phyloP scores from a whole-genome alignment of 2,888 invertebrate species.

The Drosophila paramelanica region DNA sequence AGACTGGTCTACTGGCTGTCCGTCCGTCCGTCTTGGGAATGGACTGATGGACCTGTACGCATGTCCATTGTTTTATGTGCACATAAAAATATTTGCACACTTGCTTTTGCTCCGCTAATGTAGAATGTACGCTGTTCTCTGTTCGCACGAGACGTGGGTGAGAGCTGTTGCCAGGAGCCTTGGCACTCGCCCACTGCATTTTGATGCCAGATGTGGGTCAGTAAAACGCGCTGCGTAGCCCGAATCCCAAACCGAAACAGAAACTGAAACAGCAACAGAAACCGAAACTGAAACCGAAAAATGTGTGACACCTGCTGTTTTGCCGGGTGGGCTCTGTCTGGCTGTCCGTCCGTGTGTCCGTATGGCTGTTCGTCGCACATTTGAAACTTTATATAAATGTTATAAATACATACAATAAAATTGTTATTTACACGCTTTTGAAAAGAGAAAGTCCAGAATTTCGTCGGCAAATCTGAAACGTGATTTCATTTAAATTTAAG shows the following conservation, averaged over 20 bases:
- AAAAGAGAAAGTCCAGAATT: constrained; percentile 82
- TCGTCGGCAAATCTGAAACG: constrained; percentile 45
- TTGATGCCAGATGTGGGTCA: constrained; percentile 72
- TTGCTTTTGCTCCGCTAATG: constrained; percentile 62
- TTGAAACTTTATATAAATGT: constrained; percentile 69
- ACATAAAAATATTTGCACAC: constrained; percentile 73
- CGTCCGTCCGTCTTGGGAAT: constrained; percentile 15
- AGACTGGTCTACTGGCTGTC: constrained; percentile 21
- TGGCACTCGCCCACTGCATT: constrained; percentile 57
- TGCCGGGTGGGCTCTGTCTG: constrained; percentile 15
- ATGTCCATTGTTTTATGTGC: constrained; percentile 60
- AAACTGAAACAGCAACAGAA: constrained; percentile 35
- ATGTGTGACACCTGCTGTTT: constrained; percentile 69
- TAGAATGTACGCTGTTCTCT: constrained; percentile 20
- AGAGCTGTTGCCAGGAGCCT: constrained; percentile 72
- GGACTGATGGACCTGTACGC: constrained; percentile 15
- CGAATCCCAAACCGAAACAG: constrained; percentile 45
- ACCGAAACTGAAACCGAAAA: constrained; percentile 49
- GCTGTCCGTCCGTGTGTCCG: constrained; percentile 29
- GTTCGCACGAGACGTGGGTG: constrained; percentile 50
- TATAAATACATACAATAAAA: constrained; percentile 75
- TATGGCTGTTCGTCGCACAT: constrained; percentile 39
- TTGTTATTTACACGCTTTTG: constrained; percentile 78
- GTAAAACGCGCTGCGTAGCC: constrained; percentile 60
- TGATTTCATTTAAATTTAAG: constrained; percentile 71